These are phyloP conservation scores for Herminia tarsipennalis DNA, from an alignment of 2,888 invertebrate species.

Conservation along the genomic window DNA sequence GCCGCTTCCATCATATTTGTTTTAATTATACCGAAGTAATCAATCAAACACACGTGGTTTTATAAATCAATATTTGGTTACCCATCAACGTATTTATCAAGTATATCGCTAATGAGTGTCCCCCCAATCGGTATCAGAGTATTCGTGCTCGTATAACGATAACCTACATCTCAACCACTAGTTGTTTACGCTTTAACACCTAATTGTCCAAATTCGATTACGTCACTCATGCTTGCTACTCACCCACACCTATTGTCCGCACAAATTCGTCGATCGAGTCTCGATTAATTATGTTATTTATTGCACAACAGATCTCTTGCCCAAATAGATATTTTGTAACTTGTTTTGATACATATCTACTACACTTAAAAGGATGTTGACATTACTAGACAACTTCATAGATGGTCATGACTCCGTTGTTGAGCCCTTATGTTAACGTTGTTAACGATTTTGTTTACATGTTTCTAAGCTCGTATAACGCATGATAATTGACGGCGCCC, in stretches of 20 bases:
- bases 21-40: too few relatives aligned
- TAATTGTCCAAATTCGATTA: constrained; percentile 70
- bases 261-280: constrained; percentile 45
- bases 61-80: constrained; percentile 47
- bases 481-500: constrained; percentile 60
- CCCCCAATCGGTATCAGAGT: constrained; percentile 48
- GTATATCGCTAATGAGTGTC: constrained; percentile 54
- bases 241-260: constrained; percentile 56
- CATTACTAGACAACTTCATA: constrained; percentile 30
- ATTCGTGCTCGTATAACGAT: constrained; percentile 56
- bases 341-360: constrained; percentile 48
- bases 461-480: constrained; percentile 54
- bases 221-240: constrained; percentile 52
- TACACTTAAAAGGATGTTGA: constrained; percentile 38
- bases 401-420: constrained; percentile 45
- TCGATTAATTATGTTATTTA: constrained; percentile 50
- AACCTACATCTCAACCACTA: constrained; percentile 67
- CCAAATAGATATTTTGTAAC: constrained; percentile 51
- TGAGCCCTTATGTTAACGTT: constrained; percentile 51
- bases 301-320: constrained; percentile 50
- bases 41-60: constrained; percentile 36
- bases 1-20: constrained; percentile 12
- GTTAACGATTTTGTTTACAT: constrained; percentile 67
- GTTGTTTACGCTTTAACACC: constrained; percentile 64
- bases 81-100: constrained; percentile 52